Evolutionary conservation across 2,888 invertebrate species (phyloP).

Genomic region (Hemistola chrysoprasaria): DNA sequence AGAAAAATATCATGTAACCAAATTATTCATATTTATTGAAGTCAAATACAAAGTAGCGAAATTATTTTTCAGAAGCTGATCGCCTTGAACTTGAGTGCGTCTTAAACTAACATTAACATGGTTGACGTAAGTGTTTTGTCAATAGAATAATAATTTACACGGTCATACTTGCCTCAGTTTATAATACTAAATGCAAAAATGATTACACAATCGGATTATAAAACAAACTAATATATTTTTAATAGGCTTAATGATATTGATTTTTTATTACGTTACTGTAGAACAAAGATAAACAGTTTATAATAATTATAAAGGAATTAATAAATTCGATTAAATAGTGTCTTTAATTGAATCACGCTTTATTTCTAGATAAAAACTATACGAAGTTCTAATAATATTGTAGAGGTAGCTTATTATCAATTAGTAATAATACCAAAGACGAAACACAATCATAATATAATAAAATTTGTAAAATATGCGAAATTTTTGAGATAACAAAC

Average conservation of each 20-base stretch:
- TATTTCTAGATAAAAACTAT: not conserved
- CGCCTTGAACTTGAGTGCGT: slow-evolving; percentile 71
- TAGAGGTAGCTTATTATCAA: no score
- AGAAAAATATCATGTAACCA: slow-evolving; percentile 5
- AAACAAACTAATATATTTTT: slow-evolving; percentile 13
- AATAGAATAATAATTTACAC: slow-evolving; percentile 68
- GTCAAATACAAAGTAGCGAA: slow-evolving; percentile 17
- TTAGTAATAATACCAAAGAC: no score
- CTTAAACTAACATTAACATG: slow-evolving; percentile 44
- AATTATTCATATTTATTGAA: slow-evolving; percentile 11
- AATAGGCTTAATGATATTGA: slow-evolving; percentile 15
- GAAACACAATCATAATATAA: no score
- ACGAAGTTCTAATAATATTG: no score
- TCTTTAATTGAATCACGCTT: slow-evolving; percentile 1
- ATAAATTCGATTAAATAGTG: slow-evolving; percentile 4
- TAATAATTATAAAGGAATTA: not conserved
- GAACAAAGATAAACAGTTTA: no score
- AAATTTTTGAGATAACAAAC: slow-evolving; percentile 4
- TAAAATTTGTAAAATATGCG: no score
- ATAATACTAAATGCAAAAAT: slow-evolving; percentile 34
- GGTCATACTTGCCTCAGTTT: slow-evolving; percentile 42
- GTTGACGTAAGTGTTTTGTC: slow-evolving; percentile 70
- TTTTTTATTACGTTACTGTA: slow-evolving; percentile 9
- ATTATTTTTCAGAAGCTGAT: slow-evolving; percentile 27
- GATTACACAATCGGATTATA: slow-evolving; percentile 26